Conservation (phyloP, 1,140 invertebrate species). For the Zaprionus vittiger region DNA sequence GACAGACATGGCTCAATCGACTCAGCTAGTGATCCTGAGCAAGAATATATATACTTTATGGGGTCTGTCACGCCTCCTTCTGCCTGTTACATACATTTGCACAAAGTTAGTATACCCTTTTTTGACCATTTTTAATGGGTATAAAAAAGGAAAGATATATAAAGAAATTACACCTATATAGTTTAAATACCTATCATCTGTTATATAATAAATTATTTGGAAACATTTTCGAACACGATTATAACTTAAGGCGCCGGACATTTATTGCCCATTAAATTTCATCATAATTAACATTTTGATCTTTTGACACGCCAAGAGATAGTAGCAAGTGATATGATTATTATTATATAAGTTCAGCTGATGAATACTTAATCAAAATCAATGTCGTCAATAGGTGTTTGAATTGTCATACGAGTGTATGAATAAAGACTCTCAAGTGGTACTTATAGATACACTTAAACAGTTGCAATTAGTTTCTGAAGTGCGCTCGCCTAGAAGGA, state of each 20-base stretch:
- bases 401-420: conserved; percentile 23
- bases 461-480: conserved; percentile 22
- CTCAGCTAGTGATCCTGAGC: too few species aligned
- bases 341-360: conserved; percentile 37
- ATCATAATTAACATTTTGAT: conserved; percentile 6
- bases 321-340: neutral
- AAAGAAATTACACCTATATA: too few species aligned
- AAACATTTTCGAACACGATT: neutral
- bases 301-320: neutral
- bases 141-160: too few species aligned
- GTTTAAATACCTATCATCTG: neutral
- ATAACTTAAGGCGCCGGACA: neutral
- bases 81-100: too few species aligned
- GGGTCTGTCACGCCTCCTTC: too few species aligned
- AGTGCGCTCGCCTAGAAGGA: neutral
- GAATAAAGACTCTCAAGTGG: conserved; percentile 27
- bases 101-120: too few species aligned
- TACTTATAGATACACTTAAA: conserved; percentile 22
- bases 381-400: conserved; percentile 40
- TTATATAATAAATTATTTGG: neutral
- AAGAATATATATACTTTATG: too few species aligned
- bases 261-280: neutral
- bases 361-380: conserved; percentile 33
- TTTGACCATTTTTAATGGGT: too few species aligned
- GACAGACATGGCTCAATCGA: too few species aligned